phyloP scores from a whole-genome alignment of 2,113 vertebrate genomes.

The Bombycilla garrulus region DNA sequence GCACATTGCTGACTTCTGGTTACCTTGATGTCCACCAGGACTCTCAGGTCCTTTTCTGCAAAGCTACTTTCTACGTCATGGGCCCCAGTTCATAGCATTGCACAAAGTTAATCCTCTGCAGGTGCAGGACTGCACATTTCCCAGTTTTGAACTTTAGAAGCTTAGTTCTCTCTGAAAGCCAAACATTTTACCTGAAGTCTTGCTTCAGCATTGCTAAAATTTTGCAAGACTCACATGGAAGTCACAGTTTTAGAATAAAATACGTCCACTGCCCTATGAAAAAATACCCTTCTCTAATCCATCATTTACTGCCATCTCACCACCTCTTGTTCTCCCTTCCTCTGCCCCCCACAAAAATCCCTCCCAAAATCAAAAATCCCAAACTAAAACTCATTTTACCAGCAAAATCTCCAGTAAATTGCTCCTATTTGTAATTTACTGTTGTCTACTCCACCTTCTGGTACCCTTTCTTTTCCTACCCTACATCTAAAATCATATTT shows the following conservation, averaged over 20 bases:
- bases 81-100: too few species aligned
- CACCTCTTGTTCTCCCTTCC: not conserved
- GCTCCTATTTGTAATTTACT: not conserved
- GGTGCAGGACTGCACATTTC: not conserved
- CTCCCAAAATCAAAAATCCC: not conserved
- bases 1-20: not conserved
- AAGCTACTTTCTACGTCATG: not conserved
- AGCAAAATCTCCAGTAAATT: not conserved
- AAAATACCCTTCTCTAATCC: not conserved
- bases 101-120: not conserved
- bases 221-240: not conserved
- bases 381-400: not conserved
- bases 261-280: not conserved
- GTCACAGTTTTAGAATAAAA: not conserved
- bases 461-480: not conserved
- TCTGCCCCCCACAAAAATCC: accelerated
- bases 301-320: not conserved
- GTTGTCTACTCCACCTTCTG: not conserved
- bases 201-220: not conserved
- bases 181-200: not conserved
- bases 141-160: not conserved
- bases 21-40: not conserved
- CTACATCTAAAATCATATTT: not conserved
- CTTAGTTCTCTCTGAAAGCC: not conserved
- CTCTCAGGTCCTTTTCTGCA: not conserved